Percentiles rank a stretch among this genome's conserved stretches.
phyloP scores from a whole-genome alignment of 2,113 vertebrate genomes.

The Prochilodus magdalenae region DNA sequence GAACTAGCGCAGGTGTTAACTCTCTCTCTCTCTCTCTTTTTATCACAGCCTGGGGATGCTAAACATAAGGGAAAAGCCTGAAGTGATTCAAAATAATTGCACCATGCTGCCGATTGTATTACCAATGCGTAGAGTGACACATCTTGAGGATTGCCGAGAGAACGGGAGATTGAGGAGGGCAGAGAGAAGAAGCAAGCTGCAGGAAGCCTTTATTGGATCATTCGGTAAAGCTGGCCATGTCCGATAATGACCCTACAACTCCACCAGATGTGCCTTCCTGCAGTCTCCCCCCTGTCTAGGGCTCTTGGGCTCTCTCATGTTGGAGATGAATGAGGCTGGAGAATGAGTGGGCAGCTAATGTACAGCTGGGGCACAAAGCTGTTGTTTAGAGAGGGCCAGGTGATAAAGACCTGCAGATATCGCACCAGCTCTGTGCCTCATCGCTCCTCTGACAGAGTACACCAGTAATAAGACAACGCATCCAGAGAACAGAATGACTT shows the following conservation, averaged over 20 bases:
- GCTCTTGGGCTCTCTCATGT: conserved; percentile 59
- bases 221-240: conserved; percentile 41
- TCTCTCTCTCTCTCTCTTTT: background rate
- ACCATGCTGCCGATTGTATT: conserved; percentile 1
- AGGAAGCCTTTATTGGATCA: conserved; percentile 61
- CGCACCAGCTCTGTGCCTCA: conserved; percentile 22
- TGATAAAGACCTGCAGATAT: conserved; percentile 52
- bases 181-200: conserved; percentile 18
- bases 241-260: conserved; percentile 51
- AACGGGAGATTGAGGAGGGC: background rate
- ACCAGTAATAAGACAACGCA: conserved; percentile 44
- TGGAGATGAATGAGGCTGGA: conserved; percentile 55
- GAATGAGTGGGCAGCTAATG: conserved; percentile 47
- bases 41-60: background rate
- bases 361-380: conserved; percentile 50
- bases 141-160: conserved; percentile 6
- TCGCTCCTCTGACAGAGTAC: conserved; percentile 32
- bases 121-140: conserved; percentile 5
- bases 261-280: conserved; percentile 57
- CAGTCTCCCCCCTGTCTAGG: conserved; percentile 47
- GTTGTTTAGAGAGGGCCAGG: conserved; percentile 42
- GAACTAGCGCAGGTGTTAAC: background rate
- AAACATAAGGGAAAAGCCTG: background rate
- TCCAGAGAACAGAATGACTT: conserved; percentile 35
- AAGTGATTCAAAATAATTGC: conserved; percentile 29